A percentile compares a stretch with the other conserved stretches of the same genome.
phyloP scores from a whole-genome alignment of 1,140 invertebrate species.

The Euura lappo region DNA sequence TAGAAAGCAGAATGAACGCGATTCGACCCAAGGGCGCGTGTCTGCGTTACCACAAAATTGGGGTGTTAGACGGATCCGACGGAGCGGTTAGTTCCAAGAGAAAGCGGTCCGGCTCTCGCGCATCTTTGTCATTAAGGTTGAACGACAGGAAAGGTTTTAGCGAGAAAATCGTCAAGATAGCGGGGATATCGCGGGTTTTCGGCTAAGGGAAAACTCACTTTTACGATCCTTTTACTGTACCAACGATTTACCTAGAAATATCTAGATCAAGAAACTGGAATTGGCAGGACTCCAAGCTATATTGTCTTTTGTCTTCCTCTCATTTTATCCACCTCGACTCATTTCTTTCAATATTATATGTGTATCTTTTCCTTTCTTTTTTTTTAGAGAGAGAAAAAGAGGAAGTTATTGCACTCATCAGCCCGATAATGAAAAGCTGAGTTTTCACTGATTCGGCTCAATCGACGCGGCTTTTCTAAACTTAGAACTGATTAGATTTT shows the following conservation, averaged over 20 bases:
- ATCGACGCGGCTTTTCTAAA: too few relatives aligned
- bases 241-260: background rate
- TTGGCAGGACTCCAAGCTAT: background rate
- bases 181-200: background rate
- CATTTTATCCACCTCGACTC: background rate
- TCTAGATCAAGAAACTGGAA: background rate
- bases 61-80: too few relatives aligned
- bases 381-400: background rate
- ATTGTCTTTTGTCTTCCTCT: background rate
- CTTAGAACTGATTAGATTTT: too few relatives aligned
- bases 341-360: background rate
- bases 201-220: background rate
- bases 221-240: background rate
- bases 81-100: background rate
- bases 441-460: too few relatives aligned
- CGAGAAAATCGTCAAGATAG: background rate
- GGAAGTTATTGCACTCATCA: too few relatives aligned
- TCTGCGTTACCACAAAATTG: background rate
- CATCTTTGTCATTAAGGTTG: constrained; percentile 7
- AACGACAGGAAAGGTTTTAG: background rate
- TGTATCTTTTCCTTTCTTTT: constrained; percentile 6
- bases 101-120: background rate
- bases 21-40: background rate
- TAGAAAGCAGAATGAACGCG: background rate
- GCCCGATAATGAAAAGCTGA: too few relatives aligned